These are phyloP conservation scores for Hyles euphorbiae DNA, from an alignment of 1,140 invertebrate species.

Conservation along the genomic window DNA sequence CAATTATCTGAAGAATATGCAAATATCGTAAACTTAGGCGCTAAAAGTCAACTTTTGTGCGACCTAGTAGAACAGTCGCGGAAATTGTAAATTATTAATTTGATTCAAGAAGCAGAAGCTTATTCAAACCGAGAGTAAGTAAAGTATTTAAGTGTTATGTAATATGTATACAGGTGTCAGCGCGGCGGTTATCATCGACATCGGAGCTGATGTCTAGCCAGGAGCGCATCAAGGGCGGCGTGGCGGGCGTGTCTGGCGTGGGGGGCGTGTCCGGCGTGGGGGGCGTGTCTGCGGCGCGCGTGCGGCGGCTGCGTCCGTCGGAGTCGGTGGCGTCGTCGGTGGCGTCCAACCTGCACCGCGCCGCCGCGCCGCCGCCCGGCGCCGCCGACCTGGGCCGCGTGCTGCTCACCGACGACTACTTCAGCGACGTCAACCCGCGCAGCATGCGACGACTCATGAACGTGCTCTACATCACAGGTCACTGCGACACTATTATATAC, in stretches of 20 bases:
- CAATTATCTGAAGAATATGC: too few species aligned
- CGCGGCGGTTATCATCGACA: conserved; percentile 84
- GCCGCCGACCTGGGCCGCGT: conserved; percentile 78
- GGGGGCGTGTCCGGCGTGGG: background rate
- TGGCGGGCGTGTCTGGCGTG: background rate
- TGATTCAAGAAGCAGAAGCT: too few species aligned
- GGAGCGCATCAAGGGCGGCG: conserved; percentile 71
- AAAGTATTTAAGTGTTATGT: background rate
- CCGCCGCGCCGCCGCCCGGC: conserved; percentile 54
- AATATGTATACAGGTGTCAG: conserved; percentile 75
- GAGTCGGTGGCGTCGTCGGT: conserved; percentile 94
- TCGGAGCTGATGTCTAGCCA: conserved; percentile 87
- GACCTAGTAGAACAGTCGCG: too few species aligned
- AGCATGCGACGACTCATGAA: conserved; percentile 98
- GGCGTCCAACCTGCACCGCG: conserved; percentile 89
- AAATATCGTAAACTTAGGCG: too few species aligned
- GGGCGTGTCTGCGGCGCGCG: conserved; percentile 25
- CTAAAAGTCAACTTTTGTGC: too few species aligned
- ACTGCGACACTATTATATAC: conserved; percentile 6
- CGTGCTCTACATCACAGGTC: conserved; percentile 96
- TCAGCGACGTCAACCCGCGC: conserved; percentile 97
- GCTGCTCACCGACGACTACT: conserved; percentile 95
- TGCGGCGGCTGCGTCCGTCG: conserved; percentile 84
- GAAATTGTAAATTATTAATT: too few species aligned
- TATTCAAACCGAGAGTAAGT: too few species aligned